Conservation (phyloP, 1,140 invertebrate genomes). For the Ceratina australensis region DNA sequence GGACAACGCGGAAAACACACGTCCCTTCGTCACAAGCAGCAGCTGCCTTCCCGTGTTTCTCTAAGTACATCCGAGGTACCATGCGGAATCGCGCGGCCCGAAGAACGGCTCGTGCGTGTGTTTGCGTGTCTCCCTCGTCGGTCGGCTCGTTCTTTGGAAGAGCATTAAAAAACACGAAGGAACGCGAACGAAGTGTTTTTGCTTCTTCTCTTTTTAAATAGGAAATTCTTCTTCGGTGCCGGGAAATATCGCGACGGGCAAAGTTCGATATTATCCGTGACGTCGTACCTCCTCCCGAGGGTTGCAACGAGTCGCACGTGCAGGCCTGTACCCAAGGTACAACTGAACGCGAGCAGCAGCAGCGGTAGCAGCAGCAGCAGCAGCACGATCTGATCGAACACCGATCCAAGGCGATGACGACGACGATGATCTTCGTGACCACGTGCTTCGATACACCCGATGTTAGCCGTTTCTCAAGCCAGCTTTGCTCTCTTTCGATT, state of each 20-base stretch:
- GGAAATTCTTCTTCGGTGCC: conserved; percentile 25
- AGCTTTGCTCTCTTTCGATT: conserved; percentile 65
- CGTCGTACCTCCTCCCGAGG: too few species aligned
- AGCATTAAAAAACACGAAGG: conserved; percentile 26
- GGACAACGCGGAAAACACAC: background rate
- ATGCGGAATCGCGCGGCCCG: conserved; percentile 36
- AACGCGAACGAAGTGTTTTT: conserved; percentile 15
- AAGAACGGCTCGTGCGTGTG: conserved; percentile 46
- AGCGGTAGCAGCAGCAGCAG: too few species aligned
- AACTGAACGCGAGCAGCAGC: conserved; percentile 15
- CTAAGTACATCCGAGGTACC: conserved; percentile 36
- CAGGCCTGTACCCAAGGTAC: background rate
- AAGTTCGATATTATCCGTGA: background rate
- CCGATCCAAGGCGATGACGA: background rate
- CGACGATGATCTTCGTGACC: background rate
- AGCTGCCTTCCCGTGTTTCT: background rate
- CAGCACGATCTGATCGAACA: background rate
- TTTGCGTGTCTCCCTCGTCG: conserved; percentile 22
- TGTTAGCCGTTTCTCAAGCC: conserved; percentile 65
- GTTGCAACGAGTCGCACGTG: too few species aligned
- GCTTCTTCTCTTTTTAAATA: conserved; percentile 17
- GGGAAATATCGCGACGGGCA: conserved; percentile 20
- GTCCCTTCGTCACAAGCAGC: background rate
- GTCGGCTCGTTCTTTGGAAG: conserved; percentile 41
- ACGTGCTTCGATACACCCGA: background rate